These are phyloP conservation scores for Aurelia aurita DNA, from an alignment of 30 jellyfish, hydroid and myxozoan species.

Conservation along the genomic window DNA sequence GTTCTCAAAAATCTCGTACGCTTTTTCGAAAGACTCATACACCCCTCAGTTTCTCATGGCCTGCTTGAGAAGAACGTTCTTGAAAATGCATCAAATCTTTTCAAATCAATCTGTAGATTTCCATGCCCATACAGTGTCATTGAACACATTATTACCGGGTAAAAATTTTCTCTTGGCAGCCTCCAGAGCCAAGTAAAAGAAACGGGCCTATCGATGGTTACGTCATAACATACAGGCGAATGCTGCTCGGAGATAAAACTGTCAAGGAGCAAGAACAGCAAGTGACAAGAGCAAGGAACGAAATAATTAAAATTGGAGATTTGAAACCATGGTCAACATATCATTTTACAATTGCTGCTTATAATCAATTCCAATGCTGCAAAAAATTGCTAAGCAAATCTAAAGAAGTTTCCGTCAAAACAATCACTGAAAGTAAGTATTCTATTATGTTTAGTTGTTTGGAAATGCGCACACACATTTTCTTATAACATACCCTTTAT, in stretches of 20 bases:
- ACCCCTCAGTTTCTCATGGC: no score
- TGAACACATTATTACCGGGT: no score
- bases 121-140: no score
- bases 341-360: constrained; percentile 22
- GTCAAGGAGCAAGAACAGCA: constrained; percentile 1
- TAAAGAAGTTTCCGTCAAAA: neutral
- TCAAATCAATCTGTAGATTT: no score
- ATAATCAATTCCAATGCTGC: constrained; percentile 14
- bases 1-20: no score
- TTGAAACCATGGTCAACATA: constrained; percentile 53
- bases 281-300: neutral
- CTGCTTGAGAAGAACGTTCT: no score
- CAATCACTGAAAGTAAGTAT: constrained; percentile 43
- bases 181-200: constrained; percentile 48
- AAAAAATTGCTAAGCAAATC: constrained; percentile 4
- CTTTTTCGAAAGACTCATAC: no score
- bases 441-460: neutral
- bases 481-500: no score
- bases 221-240: constrained; percentile 8
- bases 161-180: constrained; percentile 9
- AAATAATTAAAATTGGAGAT: constrained; percentile 7
- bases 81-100: no score
- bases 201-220: constrained; percentile 74
- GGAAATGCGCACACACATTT: no score
- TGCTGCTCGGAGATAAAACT: constrained; percentile 13